Percentiles rank a stretch among this genome's conserved stretches.
Evolutionary conservation across 2,113 vertebrate genomes (phyloP).

Genomic region (Sisor rabdophorus): DNA sequence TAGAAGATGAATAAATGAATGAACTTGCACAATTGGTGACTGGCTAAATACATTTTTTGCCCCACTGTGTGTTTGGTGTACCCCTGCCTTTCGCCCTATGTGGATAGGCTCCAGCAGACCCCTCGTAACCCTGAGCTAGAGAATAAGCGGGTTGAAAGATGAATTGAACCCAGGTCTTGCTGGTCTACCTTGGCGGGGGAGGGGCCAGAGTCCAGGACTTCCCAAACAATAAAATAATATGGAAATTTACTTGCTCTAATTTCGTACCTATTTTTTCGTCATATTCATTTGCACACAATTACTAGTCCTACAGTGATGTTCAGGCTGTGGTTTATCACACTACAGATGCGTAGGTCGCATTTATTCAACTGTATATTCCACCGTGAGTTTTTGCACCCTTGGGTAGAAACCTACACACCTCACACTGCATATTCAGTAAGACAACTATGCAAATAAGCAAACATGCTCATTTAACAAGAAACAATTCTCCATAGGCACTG

Average conservation of each 20-base stretch:
- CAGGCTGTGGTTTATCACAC: neutral
- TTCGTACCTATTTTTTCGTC: neutral
- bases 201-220: no score
- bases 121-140: no score
- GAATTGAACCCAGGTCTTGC: no score
- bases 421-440: slow-evolving; percentile 2
- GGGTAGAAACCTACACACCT: neutral
- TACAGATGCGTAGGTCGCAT: neutral
- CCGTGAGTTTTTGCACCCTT: slow-evolving; percentile 12
- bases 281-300: neutral
- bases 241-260: neutral
- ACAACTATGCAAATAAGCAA: slow-evolving; percentile 4
- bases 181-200: no score
- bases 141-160: no score
- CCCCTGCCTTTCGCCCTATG: no score
- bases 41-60: no score
- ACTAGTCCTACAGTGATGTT: neutral
- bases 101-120: no score
- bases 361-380: neutral
- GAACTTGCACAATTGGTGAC: no score
- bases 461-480: slow-evolving; percentile 1
- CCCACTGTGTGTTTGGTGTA: no score
- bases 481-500: neutral
- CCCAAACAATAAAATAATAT: no score
- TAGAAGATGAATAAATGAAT: no score